A percentile compares a stretch with the other conserved stretches of the same genome.
phyloP scores from a whole-genome alignment of 37 sponge, comb jelly and placozoan genomes.

The Axinella damicornis region DNA sequence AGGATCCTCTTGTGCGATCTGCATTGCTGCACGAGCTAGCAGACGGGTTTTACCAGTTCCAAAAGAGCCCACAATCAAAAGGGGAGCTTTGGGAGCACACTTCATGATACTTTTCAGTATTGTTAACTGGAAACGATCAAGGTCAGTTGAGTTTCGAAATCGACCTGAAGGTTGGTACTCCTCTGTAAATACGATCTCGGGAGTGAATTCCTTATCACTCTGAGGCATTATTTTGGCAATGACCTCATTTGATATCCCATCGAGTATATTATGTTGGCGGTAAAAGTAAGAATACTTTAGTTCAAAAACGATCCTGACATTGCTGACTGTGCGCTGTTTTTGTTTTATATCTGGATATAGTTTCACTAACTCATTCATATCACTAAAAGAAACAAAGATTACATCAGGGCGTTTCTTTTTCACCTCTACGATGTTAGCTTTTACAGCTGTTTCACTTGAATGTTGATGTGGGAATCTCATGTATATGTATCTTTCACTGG shows the following conservation, averaged over 20 bases:
- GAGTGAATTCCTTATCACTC: too few species aligned
- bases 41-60: slow-evolving; percentile 54
- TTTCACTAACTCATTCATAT: too few species aligned
- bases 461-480: too few species aligned
- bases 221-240: background rate
- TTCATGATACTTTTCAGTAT: slow-evolving; percentile 32
- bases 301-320: background rate
- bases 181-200: too few species aligned
- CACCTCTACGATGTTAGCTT: too few species aligned
- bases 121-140: slow-evolving; percentile 18
- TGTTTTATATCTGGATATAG: too few species aligned
- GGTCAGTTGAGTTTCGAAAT: background rate
- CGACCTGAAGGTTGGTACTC: too few species aligned
- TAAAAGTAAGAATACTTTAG: slow-evolving; percentile 11
- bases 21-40: slow-evolving; percentile 28
- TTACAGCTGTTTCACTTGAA: too few species aligned
- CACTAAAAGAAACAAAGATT: too few species aligned
- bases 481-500: slow-evolving; percentile 10
- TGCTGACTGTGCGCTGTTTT: too few species aligned
- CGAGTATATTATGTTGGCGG: slow-evolving; percentile 8
- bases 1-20: background rate
- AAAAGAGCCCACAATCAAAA: slow-evolving; percentile 43
- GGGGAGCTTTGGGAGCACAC: slow-evolving; percentile 14
- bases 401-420: too few species aligned
- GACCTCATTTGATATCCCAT: background rate